Evolutionary conservation across 2,888 invertebrate species (phyloP), one percentile per base, ranked within the genome.

Genomic region (Cryptus viduatorius): DNA sequence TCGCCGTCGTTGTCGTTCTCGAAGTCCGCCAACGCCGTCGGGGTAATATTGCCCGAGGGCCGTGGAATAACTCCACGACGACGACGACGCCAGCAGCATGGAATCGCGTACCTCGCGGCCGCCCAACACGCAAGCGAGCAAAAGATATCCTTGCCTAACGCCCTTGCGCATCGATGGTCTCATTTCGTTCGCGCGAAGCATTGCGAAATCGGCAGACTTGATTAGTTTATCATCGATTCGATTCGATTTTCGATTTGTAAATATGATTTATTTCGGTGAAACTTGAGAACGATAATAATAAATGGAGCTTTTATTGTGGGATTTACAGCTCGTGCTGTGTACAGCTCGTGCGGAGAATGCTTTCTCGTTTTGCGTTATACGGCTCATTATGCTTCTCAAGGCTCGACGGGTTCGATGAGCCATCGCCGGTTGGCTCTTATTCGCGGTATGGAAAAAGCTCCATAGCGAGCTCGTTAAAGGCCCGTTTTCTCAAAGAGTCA

Each of bases 11-110:
- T 16, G 68, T 46, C 29, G 68, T 78, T 90, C 91, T 89, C 89
- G 85, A 89, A 89, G 87, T 87, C 88, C 91, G 90, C 90, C 90
- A 89, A 91, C 91, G 90, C 90, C 90, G 89, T 83, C 73, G 82
- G 87, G 85, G 88, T 73, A 84, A 84, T 86, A 84, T 86, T 69
- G 84, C 83, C 83, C 48, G 76, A 79, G 84, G 81, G 79, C 82
- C 77, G 80, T 79, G 81, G 83, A 83, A 86, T 81, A 83, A 86
- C 84, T 84, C 82, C 72, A 77, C 77, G 83, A 86, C 75, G 81
- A 75, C 78, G 78, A 83, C 83, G 81, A 81, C 81, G 77, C 81
- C 84, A 68, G 68, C 84, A 79, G 79, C 86, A 84, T 85, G 65
- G 75, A 84, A 81, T 75, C 83, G 83, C 82, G 80, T 83, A 83